Evolutionary conservation across 2,888 invertebrate species (phyloP), one percentile per base, ranked within the genome.

Genomic region (Arge pagana): DNA sequence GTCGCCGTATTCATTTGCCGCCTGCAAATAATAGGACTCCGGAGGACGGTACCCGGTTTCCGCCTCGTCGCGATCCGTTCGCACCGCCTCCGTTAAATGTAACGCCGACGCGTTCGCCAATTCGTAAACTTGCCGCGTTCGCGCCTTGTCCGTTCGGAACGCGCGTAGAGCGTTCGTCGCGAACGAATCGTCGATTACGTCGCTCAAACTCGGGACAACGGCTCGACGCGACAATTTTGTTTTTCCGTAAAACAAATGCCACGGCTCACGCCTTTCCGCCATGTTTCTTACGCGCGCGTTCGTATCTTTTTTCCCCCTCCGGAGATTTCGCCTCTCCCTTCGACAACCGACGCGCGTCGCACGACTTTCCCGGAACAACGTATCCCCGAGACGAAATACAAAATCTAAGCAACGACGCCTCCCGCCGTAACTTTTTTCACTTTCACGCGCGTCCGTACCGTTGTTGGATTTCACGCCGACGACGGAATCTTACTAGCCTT

Each of bases 1-100:
- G 37, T 56, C 57, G 16, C 59, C 55, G 58, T 61, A 64, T 18
- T 62, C 60, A 31, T 50, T 41, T 8, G 61, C 23, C 19, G 60
- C 56, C 3, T 56, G 53, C 15, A 61, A 50, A 30, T 62, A 63
- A 36, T 60, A 49, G 3, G 59, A 59, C 39, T 59, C 58, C 15
- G 55, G 50, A 11, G 28, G 36, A 8, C 48, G 35, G 8, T 18
- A 8, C 4, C 11, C 13, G n/a, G 15, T 18, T 10, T 35, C 23
- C 19, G 4, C 19, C n/a, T n/a, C n/a, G 13, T 21, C 16, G 10
- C 1, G 16, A 15, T 16, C 13, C 18, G 10, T 23, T 23, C 21
- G 21, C 3, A 18, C 10, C 13, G 16, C 23, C 24, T 45, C 15
- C 16, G 23, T 33, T 10, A 21, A 15, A 18, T 33, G 31, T 7